Evolutionary conservation across 1,140 invertebrate species (phyloP).

Genomic region (Bombus ignitus): DNA sequence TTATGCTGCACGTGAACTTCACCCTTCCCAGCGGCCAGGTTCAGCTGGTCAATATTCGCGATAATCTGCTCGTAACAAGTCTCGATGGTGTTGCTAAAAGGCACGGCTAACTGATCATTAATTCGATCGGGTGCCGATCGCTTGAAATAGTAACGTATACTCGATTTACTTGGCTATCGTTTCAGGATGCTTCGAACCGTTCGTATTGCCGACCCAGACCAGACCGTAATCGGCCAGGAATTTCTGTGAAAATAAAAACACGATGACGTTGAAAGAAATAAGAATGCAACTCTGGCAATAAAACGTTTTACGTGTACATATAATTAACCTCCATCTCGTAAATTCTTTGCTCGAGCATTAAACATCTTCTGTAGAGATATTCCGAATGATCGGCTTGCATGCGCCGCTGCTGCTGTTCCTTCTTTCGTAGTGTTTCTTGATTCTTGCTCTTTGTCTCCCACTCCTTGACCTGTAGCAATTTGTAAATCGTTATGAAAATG

Average conservation of each 20-base stretch:
- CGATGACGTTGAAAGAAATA: neutral
- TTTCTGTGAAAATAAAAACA: conserved; percentile 57
- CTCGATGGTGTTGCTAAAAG: conserved; percentile 74
- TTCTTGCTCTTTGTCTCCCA: conserved; percentile 66
- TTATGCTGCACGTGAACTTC: conserved; percentile 75
- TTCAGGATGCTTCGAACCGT: conserved; percentile 17
- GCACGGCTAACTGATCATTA: conserved; percentile 48
- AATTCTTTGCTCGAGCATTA: conserved; percentile 73
- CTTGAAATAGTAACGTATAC: conserved; percentile 31
- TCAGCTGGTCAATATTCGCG: conserved; percentile 76
- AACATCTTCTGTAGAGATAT: conserved; percentile 71
- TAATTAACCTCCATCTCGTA: conserved; percentile 76
- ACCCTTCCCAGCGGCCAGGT: conserved; percentile 73
- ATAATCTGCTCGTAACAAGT: conserved; percentile 72
- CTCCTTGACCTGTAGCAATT: conserved; percentile 68
- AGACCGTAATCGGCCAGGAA: conserved; percentile 77
- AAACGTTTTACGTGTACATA: neutral
- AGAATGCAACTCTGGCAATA: neutral
- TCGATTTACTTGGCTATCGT: conserved; percentile 61
- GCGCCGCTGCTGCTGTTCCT: conserved; percentile 61
- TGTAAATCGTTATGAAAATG: conserved; percentile 4
- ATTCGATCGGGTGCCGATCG: conserved; percentile 34
- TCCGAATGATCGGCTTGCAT: conserved; percentile 71
- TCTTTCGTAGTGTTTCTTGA: conserved; percentile 66
- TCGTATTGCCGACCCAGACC: conserved; percentile 73